phyloP scores from a whole-genome alignment of 2,888 invertebrate genomes.

The Netelia fuscicornis region DNA sequence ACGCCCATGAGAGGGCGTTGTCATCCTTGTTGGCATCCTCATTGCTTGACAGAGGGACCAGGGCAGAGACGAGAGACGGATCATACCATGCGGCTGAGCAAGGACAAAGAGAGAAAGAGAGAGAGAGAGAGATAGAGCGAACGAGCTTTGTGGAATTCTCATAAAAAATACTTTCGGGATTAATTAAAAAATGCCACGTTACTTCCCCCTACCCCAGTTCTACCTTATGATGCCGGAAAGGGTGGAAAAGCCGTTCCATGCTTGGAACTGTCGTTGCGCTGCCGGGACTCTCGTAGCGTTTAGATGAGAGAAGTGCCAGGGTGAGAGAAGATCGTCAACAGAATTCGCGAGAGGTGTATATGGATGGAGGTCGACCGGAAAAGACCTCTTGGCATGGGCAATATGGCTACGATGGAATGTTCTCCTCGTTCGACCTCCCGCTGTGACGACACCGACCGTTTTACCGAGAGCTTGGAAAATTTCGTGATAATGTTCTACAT shows the following conservation, averaged over 20 bases:
- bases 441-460: neutral
- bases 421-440: neutral
- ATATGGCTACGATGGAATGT: constrained; percentile 6
- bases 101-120: neutral
- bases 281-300: neutral
- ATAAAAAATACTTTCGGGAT: constrained; percentile 79
- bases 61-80: neutral
- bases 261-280: neutral
- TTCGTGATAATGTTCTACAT: constrained; percentile 30
- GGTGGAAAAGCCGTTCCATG: constrained; percentile 12
- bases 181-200: constrained; percentile 81
- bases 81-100: neutral
- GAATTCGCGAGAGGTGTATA: constrained; percentile 25
- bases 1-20: neutral
- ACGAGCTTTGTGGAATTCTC: constrained; percentile 75
- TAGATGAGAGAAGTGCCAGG: constrained; percentile 14
- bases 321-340: constrained; percentile 38
- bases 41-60: neutral
- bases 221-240: constrained; percentile 21
- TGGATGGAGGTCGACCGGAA: neutral
- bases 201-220: neutral
- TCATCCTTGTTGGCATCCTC: neutral
- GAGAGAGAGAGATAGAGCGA: constrained; percentile 17
- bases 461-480: constrained; percentile 15
- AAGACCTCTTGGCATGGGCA: neutral